phyloP scores from a whole-genome alignment of 2,888 invertebrate species.

The Punctoribates punctum region DNA sequence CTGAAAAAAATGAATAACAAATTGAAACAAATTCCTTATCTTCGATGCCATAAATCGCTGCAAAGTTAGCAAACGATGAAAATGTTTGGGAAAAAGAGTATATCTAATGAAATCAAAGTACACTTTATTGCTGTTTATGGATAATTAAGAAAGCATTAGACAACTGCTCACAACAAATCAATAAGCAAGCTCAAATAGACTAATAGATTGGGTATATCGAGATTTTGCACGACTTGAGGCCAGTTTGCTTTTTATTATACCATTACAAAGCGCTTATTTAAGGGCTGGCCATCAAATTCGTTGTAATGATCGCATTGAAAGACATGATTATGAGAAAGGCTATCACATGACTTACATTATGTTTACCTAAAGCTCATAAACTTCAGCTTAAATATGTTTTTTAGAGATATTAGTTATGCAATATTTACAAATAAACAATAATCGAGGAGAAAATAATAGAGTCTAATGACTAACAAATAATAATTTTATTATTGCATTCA shows the following conservation, averaged over 20 bases:
- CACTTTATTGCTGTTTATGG: neutral
- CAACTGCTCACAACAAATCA: neutral
- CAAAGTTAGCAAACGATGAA: neutral
- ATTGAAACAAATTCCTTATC: neutral
- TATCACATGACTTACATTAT: neutral
- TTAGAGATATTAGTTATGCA: too few species aligned
- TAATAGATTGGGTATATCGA: neutral
- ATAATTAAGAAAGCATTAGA: slow-evolving; percentile 27
- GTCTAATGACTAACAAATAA: too few species aligned
- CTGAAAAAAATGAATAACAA: neutral
- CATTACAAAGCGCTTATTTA: neutral
- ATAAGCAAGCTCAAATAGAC: neutral
- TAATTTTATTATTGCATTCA: too few species aligned
- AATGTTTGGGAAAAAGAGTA: neutral
- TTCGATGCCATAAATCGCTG: neutral
- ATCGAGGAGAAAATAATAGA: too few species aligned
- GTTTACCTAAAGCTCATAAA: neutral
- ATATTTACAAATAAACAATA: too few species aligned
- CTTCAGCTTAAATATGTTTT: neutral
- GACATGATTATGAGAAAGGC: neutral
- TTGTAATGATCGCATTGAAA: neutral
- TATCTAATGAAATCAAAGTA: neutral
- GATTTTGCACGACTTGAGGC: neutral
- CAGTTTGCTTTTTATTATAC: slow-evolving; percentile 1
- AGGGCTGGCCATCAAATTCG: neutral